These are phyloP conservation scores for Haliclona indistincta DNA, from an alignment of 37 sponge, comb jelly and placozoan species.

Conservation along the genomic window DNA sequence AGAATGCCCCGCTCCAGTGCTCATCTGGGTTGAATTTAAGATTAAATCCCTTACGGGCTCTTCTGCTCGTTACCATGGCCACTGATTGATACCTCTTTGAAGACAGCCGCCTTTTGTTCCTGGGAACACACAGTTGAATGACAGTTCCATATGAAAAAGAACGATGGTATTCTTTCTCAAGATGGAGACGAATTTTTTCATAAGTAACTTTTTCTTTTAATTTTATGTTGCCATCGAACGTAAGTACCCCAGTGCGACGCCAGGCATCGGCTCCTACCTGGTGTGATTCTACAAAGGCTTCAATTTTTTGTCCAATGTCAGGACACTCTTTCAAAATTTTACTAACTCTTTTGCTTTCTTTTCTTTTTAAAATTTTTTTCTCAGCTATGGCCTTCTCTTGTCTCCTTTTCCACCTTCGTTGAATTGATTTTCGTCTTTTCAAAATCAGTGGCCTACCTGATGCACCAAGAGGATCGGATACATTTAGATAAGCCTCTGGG, in stretches of 20 bases:
- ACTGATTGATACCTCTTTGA: slow-evolving; percentile 26
- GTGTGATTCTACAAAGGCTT: neutral
- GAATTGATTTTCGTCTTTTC: too few relatives aligned
- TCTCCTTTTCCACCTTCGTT: too few relatives aligned
- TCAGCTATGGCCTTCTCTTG: too few relatives aligned
- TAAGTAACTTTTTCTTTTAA: slow-evolving; percentile 43
- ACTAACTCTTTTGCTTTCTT: slow-evolving; percentile 4
- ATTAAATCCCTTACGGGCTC: slow-evolving; percentile 37
- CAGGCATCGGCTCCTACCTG: slow-evolving; percentile 39
- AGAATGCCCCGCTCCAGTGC: slow-evolving; percentile 34
- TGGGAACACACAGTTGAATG: slow-evolving; percentile 37
- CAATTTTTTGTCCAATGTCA: slow-evolving; percentile 26
- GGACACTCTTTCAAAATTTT: slow-evolving; percentile 16
- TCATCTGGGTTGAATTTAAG: slow-evolving; percentile 38
- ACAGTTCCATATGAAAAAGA: slow-evolving; percentile 46
- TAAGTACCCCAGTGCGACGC: slow-evolving; percentile 51
- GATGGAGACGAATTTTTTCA: slow-evolving; percentile 22
- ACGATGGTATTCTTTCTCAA: neutral
- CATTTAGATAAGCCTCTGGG: neutral
- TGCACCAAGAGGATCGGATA: too few relatives aligned
- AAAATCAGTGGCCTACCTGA: too few relatives aligned
- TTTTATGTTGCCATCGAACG: slow-evolving; percentile 52
- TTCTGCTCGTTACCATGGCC: slow-evolving; percentile 37
- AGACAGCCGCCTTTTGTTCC: slow-evolving; percentile 34
- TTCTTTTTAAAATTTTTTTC: too few relatives aligned